Evolutionary conservation across 2,888 invertebrate species (phyloP).

Genomic region (Drosophila hamatofila): DNA sequence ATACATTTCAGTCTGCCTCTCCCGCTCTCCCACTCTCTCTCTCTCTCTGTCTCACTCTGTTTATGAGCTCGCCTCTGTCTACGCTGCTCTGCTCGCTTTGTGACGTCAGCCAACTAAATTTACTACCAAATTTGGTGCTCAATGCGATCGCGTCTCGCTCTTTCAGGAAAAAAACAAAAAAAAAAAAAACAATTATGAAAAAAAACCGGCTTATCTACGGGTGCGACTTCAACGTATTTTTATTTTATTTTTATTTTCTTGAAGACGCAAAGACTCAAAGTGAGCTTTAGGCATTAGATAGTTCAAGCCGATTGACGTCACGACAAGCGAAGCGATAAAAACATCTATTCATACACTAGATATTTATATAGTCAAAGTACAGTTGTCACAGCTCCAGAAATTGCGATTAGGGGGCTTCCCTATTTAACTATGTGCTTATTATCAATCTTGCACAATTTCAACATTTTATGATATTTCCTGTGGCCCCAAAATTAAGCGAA

Average conservation of each 20-base stretch:
- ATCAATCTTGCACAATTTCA: background rate
- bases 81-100: conserved; percentile 12
- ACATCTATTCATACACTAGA: background rate
- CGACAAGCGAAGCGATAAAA: conserved; percentile 10
- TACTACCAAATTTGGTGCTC: conserved; percentile 64
- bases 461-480: conserved; percentile 5
- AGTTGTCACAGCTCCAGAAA: conserved; percentile 5
- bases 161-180: conserved; percentile 2
- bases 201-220: conserved; percentile 67
- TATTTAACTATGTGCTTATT: background rate
- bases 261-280: conserved; percentile 1
- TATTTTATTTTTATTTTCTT: conserved; percentile 1
- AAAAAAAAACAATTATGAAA: background rate
- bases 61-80: background rate
- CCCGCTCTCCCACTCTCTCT: background rate
- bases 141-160: conserved; percentile 42
- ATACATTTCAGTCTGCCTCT: no score
- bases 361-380: background rate
- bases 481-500: background rate
- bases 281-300: conserved; percentile 22
- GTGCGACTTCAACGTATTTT: conserved; percentile 10
- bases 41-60: background rate
- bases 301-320: conserved; percentile 26
- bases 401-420: conserved; percentile 12
- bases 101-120: conserved; percentile 62